Conservation (phyloP, 2,797 vertebrate species). For the Coranthus polyacanthus region DNA sequence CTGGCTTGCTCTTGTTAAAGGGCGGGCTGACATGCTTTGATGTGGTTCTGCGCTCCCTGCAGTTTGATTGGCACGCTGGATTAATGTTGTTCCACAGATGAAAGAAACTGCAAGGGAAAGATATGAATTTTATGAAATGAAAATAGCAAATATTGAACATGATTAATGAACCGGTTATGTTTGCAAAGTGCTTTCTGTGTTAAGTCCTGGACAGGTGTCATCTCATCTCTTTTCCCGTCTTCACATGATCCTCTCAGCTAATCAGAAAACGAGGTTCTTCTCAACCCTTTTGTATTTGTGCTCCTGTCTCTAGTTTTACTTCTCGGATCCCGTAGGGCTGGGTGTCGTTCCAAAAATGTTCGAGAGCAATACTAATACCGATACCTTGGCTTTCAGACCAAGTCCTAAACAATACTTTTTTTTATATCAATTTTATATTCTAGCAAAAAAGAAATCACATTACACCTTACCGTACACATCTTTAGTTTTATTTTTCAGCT, state of each 20-base stretch:
- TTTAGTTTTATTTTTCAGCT: no score
- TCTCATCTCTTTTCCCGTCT: constrained; percentile 24
- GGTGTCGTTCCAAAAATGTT: not conserved
- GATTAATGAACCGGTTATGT: constrained; percentile 71
- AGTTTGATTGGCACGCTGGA: constrained; percentile 79
- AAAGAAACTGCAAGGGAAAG: constrained; percentile 57
- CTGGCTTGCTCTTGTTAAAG: constrained; percentile 76
- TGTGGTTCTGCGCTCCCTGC: constrained; percentile 76
- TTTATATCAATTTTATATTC: no score
- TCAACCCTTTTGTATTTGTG: constrained; percentile 28
- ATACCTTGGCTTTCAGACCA: no score
- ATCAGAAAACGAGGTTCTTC: constrained; percentile 34
- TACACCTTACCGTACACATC: no score
- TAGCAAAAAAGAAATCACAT: no score
- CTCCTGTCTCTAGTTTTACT: constrained; percentile 20
- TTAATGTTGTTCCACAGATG: constrained; percentile 70
- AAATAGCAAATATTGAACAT: constrained; percentile 69
- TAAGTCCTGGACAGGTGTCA: constrained; percentile 62
- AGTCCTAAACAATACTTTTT: no score
- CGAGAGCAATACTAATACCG: not conserved
- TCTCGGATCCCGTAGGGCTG: no score
- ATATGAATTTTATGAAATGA: constrained; percentile 61
- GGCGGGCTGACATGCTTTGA: constrained; percentile 78
- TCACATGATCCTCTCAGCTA: constrained; percentile 29
- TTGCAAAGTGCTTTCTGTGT: constrained; percentile 53